Conservation (phyloP, 2,113 vertebrate species). For the Butorides virescens region DNA sequence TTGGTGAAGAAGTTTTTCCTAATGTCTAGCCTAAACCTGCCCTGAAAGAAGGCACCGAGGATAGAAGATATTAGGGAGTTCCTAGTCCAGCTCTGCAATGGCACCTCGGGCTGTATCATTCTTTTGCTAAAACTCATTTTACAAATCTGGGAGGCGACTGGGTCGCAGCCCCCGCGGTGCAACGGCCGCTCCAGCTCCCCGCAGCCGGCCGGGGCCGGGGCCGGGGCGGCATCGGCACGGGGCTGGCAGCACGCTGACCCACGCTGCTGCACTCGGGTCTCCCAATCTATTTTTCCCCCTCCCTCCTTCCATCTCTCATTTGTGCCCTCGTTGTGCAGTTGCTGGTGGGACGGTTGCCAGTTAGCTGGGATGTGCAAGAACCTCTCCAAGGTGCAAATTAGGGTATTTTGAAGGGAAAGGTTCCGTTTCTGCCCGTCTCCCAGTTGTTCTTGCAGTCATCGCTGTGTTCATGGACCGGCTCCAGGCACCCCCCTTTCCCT, state of each 20-base stretch:
- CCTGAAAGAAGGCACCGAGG: too few relatives aligned
- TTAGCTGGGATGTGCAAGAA: not conserved
- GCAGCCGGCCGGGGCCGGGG: not conserved
- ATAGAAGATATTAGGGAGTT: not conserved
- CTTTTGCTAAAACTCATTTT: not conserved
- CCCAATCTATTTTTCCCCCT: not conserved
- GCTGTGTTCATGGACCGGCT: not conserved
- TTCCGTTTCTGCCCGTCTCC: not conserved
- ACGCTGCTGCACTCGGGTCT: not conserved
- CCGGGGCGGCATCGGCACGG: accelerated
- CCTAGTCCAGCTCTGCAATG: not conserved
- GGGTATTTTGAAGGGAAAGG: not conserved
- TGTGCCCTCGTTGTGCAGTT: too few relatives aligned
- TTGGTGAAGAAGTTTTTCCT: too few relatives aligned
- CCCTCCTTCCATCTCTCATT: not conserved
- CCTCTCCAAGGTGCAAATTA: not conserved
- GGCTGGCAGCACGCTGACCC: not conserved
- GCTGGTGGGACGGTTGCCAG: not conserved
- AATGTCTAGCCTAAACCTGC: too few relatives aligned
- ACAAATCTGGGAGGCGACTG: not conserved
- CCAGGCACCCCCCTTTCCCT: not conserved
- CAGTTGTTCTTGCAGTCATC: not conserved
- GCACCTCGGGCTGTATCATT: not conserved
- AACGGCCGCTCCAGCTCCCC: too few relatives aligned
- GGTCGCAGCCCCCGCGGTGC: accelerated